A percentile compares a stretch with the other conserved stretches of the same genome.
Conservation (phyloP, 1,140 invertebrate species). For the Carposina sasakii region DNA sequence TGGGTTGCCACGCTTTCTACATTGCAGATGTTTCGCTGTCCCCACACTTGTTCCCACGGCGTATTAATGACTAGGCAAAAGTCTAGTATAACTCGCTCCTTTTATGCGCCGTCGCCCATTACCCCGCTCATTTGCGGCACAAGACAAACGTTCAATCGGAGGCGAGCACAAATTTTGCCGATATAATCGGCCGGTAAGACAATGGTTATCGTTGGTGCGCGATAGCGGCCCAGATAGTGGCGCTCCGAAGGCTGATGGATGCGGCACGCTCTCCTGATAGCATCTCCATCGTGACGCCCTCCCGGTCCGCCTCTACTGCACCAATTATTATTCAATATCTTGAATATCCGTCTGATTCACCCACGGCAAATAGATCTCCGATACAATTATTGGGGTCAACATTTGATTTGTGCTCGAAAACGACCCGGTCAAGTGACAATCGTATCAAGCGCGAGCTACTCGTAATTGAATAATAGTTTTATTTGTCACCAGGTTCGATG, state of each 20-base stretch:
- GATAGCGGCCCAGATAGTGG: slow-evolving; percentile 51
- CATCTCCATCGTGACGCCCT: slow-evolving; percentile 57
- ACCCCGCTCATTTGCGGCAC: slow-evolving; percentile 61
- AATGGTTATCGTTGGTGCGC: slow-evolving; percentile 58
- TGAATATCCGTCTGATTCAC: slow-evolving; percentile 27
- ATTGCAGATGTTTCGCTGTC: too few species aligned
- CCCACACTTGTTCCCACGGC: slow-evolving; percentile 42
- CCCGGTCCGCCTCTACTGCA: slow-evolving; percentile 40
- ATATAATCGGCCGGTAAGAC: slow-evolving; percentile 62
- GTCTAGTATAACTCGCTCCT: slow-evolving; percentile 47
- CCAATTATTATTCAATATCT: slow-evolving; percentile 68
- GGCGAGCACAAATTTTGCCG: slow-evolving; percentile 61
- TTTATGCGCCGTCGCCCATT: slow-evolving; percentile 53
- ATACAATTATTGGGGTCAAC: slow-evolving; percentile 39
- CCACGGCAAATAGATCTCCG: slow-evolving; percentile 30
- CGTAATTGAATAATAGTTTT: slow-evolving; percentile 52
- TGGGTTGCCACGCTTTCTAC: too few species aligned
- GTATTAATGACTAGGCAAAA: slow-evolving; percentile 63
- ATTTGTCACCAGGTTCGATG: slow-evolving; percentile 35
- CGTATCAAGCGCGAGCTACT: slow-evolving; percentile 28
- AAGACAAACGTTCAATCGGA: slow-evolving; percentile 57
- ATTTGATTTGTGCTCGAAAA: slow-evolving; percentile 32
- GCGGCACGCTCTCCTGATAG: slow-evolving; percentile 57
- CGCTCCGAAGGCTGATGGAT: slow-evolving; percentile 53
- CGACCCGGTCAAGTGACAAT: slow-evolving; percentile 50